Evolutionary conservation across 2,888 invertebrate genomes (phyloP).

Genomic region (Perdita meconis): DNA sequence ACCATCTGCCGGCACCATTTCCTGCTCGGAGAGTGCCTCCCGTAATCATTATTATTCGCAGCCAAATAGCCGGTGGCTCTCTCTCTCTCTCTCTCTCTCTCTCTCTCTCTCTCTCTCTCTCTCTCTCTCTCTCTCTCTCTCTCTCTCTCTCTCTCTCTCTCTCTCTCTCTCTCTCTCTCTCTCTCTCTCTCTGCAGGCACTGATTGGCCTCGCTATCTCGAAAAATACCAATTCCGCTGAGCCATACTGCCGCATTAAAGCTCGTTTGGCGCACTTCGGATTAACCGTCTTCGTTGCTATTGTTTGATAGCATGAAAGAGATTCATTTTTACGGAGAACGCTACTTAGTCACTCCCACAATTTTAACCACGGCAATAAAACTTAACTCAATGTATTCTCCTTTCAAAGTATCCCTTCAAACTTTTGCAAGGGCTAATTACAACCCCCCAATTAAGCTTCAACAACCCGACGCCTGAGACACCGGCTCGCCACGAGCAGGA

Average conservation of each 20-base stretch:
- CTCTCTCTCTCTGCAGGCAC: too few relatives aligned
- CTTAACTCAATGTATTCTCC: too few relatives aligned
- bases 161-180: too few relatives aligned
- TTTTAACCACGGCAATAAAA: too few relatives aligned
- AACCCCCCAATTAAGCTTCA: neutral
- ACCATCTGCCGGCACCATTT: slow-evolving; percentile 72
- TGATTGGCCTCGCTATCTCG: slow-evolving; percentile 61
- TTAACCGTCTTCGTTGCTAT: slow-evolving; percentile 33
- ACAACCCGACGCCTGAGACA: too few relatives aligned
- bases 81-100: too few relatives aligned
- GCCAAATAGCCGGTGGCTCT: slow-evolving; percentile 67
- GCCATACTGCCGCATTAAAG: slow-evolving; percentile 44
- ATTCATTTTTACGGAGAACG: neutral
- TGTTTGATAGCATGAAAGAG: slow-evolving; percentile 7
- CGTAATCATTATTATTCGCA: slow-evolving; percentile 74
- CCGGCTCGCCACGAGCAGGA: slow-evolving; percentile 11
- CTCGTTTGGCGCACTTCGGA: slow-evolving; percentile 35
- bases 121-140: too few relatives aligned
- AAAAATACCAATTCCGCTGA: slow-evolving; percentile 48
- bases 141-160: too few relatives aligned
- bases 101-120: too few relatives aligned
- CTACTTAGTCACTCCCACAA: too few relatives aligned
- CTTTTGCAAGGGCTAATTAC: too few relatives aligned
- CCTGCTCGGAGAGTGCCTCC: slow-evolving; percentile 70
- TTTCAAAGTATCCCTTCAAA: too few relatives aligned